Base-by-base conservation (phyloP, 2,888 invertebrate species). In the Nymphalis c-album region DNA sequence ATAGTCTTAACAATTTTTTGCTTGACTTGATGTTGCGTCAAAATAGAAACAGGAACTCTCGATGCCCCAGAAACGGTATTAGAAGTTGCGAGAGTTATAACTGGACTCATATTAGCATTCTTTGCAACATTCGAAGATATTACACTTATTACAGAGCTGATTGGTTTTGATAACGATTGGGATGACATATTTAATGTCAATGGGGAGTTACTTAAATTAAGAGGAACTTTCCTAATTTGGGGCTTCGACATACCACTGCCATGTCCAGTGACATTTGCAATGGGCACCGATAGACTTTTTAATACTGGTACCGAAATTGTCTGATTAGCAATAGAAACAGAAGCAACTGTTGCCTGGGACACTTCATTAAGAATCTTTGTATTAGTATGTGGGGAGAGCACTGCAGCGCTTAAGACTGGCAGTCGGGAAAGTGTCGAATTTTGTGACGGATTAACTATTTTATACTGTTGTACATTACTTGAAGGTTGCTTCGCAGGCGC, bases 311-410 rank as follows among this genome's bases (percentile, higher is more conserved):
- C 92, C 0, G 92, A 92, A 60, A 92, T 92, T 7, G 92, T 92
- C 72, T 92, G 93, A 73, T 93, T 93, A 6, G 93, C 92, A 55
- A 92, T 93, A 1, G 92, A 92, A 7, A 92, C 92, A 0, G 93
- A 92, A 13, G 93, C 93, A 1, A 92, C 94, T 16, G 94, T 94
- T 7, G 94, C 93, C 80, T 94, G 94, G 2, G 93, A 93, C 1
- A 93, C 93, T 75, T 94, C 94, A 64, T 93, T 92, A 0, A 93
- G 83, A 48, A 93, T 89, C 73, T 92, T 93, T 2, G 92, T 87
- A 67, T 91, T 90, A 2, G 89, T 73, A 72, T 91, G 91, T 7
- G 88, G 90, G 1, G 91, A 83, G 2, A 88, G 76, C 8, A 87
- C 79, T 0, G 87, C 80, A 16, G 87, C 83, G 64, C 88, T 88